phyloP scores from a whole-genome alignment of 2,113 vertebrate species.

The Poecilia latipinna region DNA sequence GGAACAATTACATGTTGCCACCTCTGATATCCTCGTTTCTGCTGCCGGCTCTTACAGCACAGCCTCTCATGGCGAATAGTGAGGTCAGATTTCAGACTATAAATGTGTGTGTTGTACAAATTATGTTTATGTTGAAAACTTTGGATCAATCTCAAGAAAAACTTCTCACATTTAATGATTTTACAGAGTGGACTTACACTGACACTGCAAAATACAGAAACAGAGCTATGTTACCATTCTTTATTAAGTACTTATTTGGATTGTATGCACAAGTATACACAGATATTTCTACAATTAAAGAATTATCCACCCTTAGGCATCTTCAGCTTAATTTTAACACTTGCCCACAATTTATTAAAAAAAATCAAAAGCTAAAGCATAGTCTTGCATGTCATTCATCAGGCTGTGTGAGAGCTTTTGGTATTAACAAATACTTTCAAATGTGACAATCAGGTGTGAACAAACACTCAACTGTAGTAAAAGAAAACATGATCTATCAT shows the following conservation, averaged over 20 bases:
- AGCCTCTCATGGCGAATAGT: background rate
- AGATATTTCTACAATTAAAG: background rate
- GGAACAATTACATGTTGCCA: conserved; percentile 46
- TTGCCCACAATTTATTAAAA: background rate
- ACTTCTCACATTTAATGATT: background rate
- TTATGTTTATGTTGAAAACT: background rate
- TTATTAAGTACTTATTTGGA: background rate
- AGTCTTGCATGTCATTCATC: too few relatives aligned
- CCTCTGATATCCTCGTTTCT: conserved; percentile 13
- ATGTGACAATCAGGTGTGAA: background rate
- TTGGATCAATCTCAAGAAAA: background rate
- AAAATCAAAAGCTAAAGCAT: too few relatives aligned
- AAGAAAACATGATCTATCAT: background rate
- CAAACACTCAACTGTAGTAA: background rate
- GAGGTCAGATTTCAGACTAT: background rate
- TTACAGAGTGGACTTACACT: background rate
- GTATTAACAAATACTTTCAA: too few relatives aligned
- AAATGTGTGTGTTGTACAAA: background rate
- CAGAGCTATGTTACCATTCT: background rate
- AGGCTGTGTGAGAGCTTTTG: too few relatives aligned
- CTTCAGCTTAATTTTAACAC: background rate
- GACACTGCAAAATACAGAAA: background rate
- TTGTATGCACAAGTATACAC: background rate
- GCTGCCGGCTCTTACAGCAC: background rate
- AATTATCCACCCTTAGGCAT: background rate